These are phyloP conservation scores for Drosophila putrida DNA, from an alignment of 2,888 invertebrate species.

Conservation along the genomic window DNA sequence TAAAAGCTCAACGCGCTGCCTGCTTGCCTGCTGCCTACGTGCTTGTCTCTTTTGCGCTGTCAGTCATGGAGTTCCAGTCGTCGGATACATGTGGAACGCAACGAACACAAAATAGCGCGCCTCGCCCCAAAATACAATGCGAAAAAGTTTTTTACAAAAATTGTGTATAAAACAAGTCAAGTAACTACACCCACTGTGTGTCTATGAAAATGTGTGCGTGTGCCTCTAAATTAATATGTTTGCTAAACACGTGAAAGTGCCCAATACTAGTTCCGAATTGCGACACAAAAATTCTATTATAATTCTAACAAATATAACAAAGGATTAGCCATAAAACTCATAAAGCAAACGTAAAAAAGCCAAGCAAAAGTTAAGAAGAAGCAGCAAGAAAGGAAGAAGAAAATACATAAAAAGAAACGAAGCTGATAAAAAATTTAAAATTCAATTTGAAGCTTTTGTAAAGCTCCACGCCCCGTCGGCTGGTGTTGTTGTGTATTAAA, in stretches of 20 bases:
- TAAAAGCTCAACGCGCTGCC: conserved; percentile 43
- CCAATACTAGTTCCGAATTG: conserved; percentile 8
- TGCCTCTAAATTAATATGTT: conserved; percentile 31
- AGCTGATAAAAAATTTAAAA: conserved; percentile 48
- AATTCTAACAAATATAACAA: conserved; percentile 7
- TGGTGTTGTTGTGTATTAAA: conserved; percentile 35
- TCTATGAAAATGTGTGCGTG: conserved; percentile 1
- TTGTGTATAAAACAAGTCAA: conserved; percentile 65
- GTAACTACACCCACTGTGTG: conserved; percentile 28
- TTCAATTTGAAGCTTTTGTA: conserved; percentile 53
- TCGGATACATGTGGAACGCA: conserved; percentile 84
- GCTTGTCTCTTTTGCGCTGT: conserved; percentile 44
- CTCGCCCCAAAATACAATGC: conserved; percentile 68
- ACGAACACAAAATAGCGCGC: conserved; percentile 70
- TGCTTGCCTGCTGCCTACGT: conserved; percentile 30
- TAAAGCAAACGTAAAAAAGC: conserved; percentile 1
- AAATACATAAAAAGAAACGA: conserved; percentile 8
- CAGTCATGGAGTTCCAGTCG: conserved; percentile 85
- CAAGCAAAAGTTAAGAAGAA: not conserved
- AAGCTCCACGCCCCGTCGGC: conserved; percentile 56
- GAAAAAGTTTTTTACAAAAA: conserved; percentile 69
- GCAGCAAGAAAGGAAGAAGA: conserved; percentile 7
- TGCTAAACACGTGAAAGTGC: conserved; percentile 30
- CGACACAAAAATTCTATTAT: conserved; percentile 9
- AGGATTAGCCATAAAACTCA: conserved; percentile 9